A percentile compares a stretch with the other conserved stretches of the same genome.
These are phyloP conservation scores for Apis cerana DNA, from an alignment of 1,140 invertebrate species.

Conservation along the genomic window DNA sequence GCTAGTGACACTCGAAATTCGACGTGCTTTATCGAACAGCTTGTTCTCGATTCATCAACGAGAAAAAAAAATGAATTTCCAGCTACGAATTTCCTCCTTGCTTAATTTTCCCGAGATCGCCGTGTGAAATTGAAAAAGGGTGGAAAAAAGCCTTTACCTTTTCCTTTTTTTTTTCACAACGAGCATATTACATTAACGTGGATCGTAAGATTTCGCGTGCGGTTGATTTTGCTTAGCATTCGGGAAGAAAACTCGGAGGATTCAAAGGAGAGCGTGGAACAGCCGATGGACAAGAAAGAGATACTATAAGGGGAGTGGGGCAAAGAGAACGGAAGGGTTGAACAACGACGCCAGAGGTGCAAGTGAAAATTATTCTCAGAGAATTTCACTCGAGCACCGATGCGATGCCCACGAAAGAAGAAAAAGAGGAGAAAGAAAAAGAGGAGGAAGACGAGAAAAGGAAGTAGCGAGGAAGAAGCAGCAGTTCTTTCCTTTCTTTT, in stretches of 20 bases:
- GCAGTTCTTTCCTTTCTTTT: constrained; percentile 40
- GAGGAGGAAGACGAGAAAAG: background rate
- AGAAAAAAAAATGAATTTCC: constrained; percentile 9
- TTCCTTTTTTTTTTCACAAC: background rate
- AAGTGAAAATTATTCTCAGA: constrained; percentile 67
- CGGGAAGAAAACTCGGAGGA: constrained; percentile 24
- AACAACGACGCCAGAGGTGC: constrained; percentile 38
- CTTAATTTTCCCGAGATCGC: background rate
- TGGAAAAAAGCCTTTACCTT: background rate
- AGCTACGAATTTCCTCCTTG: background rate
- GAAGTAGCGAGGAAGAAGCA: constrained; percentile 12
- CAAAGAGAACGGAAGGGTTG: background rate
- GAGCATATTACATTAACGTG: constrained; percentile 47
- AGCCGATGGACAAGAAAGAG: constrained; percentile 9
- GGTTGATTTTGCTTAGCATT: constrained; percentile 45
- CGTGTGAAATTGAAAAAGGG: background rate
- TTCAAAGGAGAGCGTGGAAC: constrained; percentile 51
- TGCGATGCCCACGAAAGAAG: constrained; percentile 3
- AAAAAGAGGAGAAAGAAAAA: background rate
- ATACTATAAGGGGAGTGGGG: constrained; percentile 6
- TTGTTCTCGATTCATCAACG: background rate
- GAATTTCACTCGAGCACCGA: constrained; percentile 60
- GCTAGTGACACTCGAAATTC: background rate
- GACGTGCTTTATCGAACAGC: background rate
- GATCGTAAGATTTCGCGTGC: constrained; percentile 32